Conservation (phyloP, 2,888 invertebrate genomes). For the Drepana falcataria region DNA sequence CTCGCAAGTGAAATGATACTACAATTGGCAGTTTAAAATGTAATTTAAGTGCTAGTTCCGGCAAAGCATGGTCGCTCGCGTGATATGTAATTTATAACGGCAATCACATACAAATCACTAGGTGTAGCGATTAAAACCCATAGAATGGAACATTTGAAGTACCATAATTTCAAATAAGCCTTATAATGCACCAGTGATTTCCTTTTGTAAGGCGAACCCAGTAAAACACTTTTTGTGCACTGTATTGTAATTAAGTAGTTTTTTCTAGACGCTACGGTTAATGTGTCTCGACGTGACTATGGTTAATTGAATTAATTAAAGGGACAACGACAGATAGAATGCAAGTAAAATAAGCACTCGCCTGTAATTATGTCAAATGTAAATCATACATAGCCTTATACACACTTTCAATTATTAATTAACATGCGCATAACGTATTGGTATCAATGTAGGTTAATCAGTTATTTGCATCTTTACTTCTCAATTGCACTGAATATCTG, state of each 20-base stretch:
- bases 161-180: not conserved
- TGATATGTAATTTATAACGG: not conserved
- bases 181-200: not conserved
- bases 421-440: not conserved
- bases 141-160: not conserved
- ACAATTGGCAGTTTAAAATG: not conserved
- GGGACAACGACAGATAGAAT: not conserved
- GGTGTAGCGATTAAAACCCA: not conserved
- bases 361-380: not conserved
- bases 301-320: no score
- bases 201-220: not conserved
- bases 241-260: no score
- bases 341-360: not conserved
- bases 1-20: not conserved
- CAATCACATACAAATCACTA: not conserved
- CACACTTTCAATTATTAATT: not conserved
- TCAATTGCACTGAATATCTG: no score
- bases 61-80: not conserved
- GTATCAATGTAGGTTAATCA: no score
- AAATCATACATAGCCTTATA: not conserved
- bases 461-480: no score
- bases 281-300: no score
- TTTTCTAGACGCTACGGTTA: no score
- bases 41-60: not conserved
- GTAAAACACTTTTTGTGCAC: not conserved